phyloP scores from a whole-genome alignment of 2,113 vertebrate species.

The Camelus bactrianus region DNA sequence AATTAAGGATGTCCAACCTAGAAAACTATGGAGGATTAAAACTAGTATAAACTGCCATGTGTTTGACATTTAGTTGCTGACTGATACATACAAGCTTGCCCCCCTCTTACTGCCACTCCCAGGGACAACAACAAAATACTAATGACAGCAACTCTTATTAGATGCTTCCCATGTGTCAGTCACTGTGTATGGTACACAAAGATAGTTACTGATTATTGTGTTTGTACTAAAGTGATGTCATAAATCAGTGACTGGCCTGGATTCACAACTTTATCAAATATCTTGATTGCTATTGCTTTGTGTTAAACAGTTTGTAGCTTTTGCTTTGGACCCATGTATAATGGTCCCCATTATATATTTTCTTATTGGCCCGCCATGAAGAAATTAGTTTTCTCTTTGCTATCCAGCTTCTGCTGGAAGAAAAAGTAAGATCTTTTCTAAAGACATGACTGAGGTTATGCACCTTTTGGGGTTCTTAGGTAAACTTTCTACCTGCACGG shows the following conservation, averaged over 20 bases:
- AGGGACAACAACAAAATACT: not conserved
- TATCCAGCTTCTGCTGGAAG: not conserved
- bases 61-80: not conserved
- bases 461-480: not conserved
- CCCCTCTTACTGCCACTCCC: not conserved
- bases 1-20: not conserved
- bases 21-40: not conserved
- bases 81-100: not conserved
- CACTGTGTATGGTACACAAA: not conserved
- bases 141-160: not conserved
- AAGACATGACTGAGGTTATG: not conserved
- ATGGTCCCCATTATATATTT: not conserved
- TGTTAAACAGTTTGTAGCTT: slow-evolving; percentile 30
- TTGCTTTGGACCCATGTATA: not conserved
- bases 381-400: slow-evolving; percentile 38
- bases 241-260: not conserved
- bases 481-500: slow-evolving; percentile 48
- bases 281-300: not conserved
- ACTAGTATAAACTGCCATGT: not conserved
- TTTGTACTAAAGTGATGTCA: not conserved
- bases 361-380: not conserved
- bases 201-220: not conserved
- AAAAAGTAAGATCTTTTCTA: slow-evolving; percentile 10
- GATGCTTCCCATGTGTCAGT: not conserved
- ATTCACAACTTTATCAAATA: not conserved